phyloP scores from a whole-genome alignment of 2,113 vertebrate species.

The Sigmodon hispidus region DNA sequence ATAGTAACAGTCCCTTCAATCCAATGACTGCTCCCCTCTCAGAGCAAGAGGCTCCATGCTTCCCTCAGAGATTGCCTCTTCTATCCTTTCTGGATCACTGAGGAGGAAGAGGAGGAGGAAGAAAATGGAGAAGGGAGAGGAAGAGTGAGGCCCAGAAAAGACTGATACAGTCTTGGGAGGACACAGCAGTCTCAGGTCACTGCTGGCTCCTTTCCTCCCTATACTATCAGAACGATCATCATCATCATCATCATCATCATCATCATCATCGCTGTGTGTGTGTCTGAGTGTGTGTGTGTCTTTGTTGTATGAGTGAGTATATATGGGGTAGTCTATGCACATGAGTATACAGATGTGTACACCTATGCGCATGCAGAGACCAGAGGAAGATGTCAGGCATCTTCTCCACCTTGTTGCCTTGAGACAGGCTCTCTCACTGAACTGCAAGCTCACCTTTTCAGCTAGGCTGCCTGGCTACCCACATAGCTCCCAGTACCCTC shows the following conservation, averaged over 20 bases:
- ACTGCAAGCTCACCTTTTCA: not conserved
- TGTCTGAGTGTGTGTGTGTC: not conserved
- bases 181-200: not conserved
- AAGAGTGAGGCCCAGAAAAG: not conserved
- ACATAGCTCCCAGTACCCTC: not conserved
- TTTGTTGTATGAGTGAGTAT: no score
- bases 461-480: not conserved
- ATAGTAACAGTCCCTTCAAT: not conserved
- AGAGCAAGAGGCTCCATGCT: not conserved
- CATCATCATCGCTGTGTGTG: no score
- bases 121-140: not conserved
- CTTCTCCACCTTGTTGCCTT: not conserved
- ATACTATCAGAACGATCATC: not conserved
- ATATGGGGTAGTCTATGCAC: not conserved
- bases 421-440: not conserved
- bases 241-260: no score
- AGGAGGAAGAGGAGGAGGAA: no score
- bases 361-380: not conserved
- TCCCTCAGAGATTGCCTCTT: not conserved
- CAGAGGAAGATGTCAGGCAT: not conserved
- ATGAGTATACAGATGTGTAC: not conserved
- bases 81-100: not conserved
- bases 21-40: not conserved
- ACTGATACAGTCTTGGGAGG: not conserved
- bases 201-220: not conserved